phyloP scores from a whole-genome alignment of 2,888 invertebrate species.

The Brenthis ino region DNA sequence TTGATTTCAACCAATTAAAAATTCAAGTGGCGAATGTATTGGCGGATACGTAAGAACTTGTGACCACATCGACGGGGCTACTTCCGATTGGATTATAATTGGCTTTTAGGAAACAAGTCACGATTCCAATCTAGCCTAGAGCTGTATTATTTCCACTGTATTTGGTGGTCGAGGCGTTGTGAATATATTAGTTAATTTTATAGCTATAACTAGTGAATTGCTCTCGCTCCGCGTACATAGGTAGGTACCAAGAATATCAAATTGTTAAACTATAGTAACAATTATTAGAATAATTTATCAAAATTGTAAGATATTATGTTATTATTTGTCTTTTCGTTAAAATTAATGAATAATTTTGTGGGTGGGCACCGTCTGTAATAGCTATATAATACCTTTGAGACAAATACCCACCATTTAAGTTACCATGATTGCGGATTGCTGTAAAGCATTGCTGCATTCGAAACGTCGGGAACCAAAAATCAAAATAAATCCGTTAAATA shows the following conservation, averaged over 20 bases:
- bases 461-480: no score
- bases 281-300: no score
- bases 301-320: no score
- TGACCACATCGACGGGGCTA: slow-evolving; percentile 50
- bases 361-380: no score
- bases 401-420: no score
- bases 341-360: no score
- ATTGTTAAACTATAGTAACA: no score
- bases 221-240: neutral
- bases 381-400: no score
- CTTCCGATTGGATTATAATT: slow-evolving; percentile 56
- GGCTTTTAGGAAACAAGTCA: slow-evolving; percentile 26
- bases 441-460: no score
- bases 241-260: neutral
- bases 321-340: no score
- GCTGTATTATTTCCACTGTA: slow-evolving; percentile 17
- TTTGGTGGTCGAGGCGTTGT: neutral
- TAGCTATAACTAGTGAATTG: neutral
- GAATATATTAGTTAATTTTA: slow-evolving; percentile 1
- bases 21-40: slow-evolving; percentile 27
- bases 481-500: no score
- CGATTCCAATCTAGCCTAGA: slow-evolving; percentile 32
- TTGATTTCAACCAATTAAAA: slow-evolving; percentile 31
- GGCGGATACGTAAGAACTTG: slow-evolving; percentile 35
- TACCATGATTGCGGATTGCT: no score